Base-by-base conservation (phyloP, 1,140 invertebrate genomes). In the Pseudachorutes palmiensis region DNA sequence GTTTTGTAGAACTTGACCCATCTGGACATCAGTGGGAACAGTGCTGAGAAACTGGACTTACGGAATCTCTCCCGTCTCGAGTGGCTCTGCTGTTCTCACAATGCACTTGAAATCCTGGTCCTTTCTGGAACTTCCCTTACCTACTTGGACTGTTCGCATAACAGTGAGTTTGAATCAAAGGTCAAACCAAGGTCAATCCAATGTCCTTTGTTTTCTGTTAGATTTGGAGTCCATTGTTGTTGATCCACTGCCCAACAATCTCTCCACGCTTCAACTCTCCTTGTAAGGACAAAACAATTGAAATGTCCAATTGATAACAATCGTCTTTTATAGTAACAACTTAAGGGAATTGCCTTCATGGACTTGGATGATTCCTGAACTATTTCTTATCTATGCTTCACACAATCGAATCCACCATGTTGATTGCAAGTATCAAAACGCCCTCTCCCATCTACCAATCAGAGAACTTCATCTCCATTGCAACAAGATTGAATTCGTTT, bases 1-100 rank as follows among this genome's bases (percentile, higher is more conserved):
- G 48, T 29, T 58, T 72, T 73, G 33, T 68, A 76, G 75, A 76
- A 75, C 61, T 68, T 77, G 68, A 77, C 75, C 19, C 75, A 88
- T 73, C 77, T 90, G 73, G 87, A 90, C 75, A 85, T 89, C n/a
- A 88, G 86, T 76, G 87, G 89, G 77, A 90, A 90, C 76, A 84
- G 80, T 75, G 88, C 89, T 70, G 86, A 88, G 77, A 84, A 83
- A 72, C 80, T 90, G 74, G 87, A 90, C 75, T 77, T 90, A 64
- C 83, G 84, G 67, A 86, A 87, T 48, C 79, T 90, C 26, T 82
- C 84, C 48, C 84, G 86, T 75, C 77, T 90, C 65, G 82, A 87
- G 77, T 83, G 82, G 66, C 80, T 89, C 0, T 85, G 86, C 69
- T 89, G 87, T 78, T 86, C 86, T 22, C 82, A 84, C 73, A 89